Evolutionary conservation across 2,797 vertebrate genomes (phyloP), one percentile per base, ranked within the genome.

Genomic region (Limosa lapponica): DNA sequence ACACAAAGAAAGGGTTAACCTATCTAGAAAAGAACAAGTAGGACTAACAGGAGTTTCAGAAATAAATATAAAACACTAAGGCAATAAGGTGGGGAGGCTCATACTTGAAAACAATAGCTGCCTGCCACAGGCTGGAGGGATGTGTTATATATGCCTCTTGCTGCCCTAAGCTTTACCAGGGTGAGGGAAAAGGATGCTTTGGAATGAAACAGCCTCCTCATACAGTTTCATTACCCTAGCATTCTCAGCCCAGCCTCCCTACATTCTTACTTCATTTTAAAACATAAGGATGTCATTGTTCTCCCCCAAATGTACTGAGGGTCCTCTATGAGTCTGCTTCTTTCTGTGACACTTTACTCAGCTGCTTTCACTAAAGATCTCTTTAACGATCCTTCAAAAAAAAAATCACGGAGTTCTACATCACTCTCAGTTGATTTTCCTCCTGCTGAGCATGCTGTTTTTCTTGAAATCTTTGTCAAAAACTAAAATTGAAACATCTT

Each of bases 401-500:
- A 36, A 11, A 52, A 10, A 19, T 8, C 8, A 19, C 3, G 1
- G 27, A 59, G 4, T 48, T 82, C 57, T 87, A 37, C 14, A 61
- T 55, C 20, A 75, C 57, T 49, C 78, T 92, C 34, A 41, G 67
- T 36, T 89, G 51, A 90, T 77, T 89, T 94, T 89, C 25, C 32
- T 90, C 54, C 64, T 65, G 28, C 92, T 69, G 19, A 90, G 25
- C 37, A 83, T 58, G 17, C 41, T 87, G 46, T 46, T 37, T 94
- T 77, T 74, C 44, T 89, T 73, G 52, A 87, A 93, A 77, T 87
- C 36, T 59, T 89, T 88, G 41, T 71, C 59, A 92, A 91, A 92
- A 92, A 82, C 48, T 80, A 62, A 89, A 89, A 90, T 8, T 67
- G 62, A 94, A 96, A 80, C 51, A 71, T 80, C 78, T 89, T 90